Evolutionary conservation across 2,113 vertebrate genomes (phyloP).

Genomic region (Oryctolagus cuniculus): mOryCun1.1 NC_091453.1:86786501-86787000

Average conservation of each 20-base stretch:
- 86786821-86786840: not conserved
- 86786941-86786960: not conserved
- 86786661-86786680: not conserved
- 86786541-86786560: conserved; percentile 3
- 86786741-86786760: not conserved
- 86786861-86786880: not conserved
- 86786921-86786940: not conserved
- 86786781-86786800: not conserved
- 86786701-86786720: not conserved
- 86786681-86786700: not conserved
- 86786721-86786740: not conserved
- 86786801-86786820: not conserved
- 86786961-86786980: not conserved
- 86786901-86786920: not conserved
- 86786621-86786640: not conserved
- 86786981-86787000: not conserved
- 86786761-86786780: not conserved
- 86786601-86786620: not conserved
- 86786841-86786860: conserved; percentile 32
- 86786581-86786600: not conserved
- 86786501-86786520: not conserved
- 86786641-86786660: not conserved
- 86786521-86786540: not conserved
- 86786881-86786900: conserved; percentile 25
- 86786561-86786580: not conserved